Evolutionary conservation across 2,888 invertebrate species (phyloP), one percentile per base, ranked within the genome.

Genomic region (Calliopum simillimum): DNA sequence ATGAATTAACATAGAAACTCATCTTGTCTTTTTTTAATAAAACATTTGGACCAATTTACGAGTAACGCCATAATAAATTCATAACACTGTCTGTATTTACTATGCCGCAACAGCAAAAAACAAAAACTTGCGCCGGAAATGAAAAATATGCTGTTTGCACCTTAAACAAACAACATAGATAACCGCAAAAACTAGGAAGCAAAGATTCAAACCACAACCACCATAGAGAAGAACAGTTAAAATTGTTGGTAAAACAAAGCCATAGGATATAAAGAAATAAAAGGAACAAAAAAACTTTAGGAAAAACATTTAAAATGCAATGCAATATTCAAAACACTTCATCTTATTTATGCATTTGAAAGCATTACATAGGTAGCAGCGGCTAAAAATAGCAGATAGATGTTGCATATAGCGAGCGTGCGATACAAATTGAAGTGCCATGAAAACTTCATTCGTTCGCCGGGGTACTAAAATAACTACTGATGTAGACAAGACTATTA

Each of bases 311-410:
- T 44, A 71, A 73, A 76, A 79, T 75, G 73, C 76, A 74, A 77
- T 79, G 74, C 74, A 75, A 74, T 76, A 79, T 79, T 78, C 79
- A 76, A 76, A 77, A 79, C 79, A 79, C 79, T 80, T 76, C 74
- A 75, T 78, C 73, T 77, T 80, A 77, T 79, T 80, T 80, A 61
- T 61, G 61, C 59, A 59, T 59, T 43, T 46, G 61, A 46, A 21
- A 46, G n/a, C n/a, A n/a, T n/a, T n/a, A n/a, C n/a, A n/a, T n/a
- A n/a, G n/a, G 61, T 23, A 56, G 33, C 8, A 44, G 61, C 43
- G 19, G 44, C 44, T 19, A 5, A 12, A 19, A 13, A 33, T 53
- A 8, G 46, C 55, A 44, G 46, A 21, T 19, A 53, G 21, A 8
- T 3, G 47, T 47, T 13, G 11, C n/a, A n/a, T n/a, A n/a, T n/a